Base-by-base conservation (phyloP, 2,888 invertebrate species). In the Latheticus oryzae region DNA sequence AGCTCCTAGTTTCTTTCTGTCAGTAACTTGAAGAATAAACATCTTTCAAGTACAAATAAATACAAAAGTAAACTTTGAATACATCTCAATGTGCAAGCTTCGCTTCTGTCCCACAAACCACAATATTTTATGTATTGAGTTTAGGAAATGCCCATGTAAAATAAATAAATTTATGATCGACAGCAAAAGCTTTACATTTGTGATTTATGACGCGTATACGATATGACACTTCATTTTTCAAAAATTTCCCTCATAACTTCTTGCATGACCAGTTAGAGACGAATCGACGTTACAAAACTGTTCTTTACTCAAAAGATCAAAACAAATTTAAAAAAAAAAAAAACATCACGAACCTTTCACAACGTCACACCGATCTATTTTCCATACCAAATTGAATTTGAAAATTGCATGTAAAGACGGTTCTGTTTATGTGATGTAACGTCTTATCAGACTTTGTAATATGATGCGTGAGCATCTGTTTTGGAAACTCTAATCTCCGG, bases 381-480 rank as follows among this genome's bases (percentile, higher is more conserved):
- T 32, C 32, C 32, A 32, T 32, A 15, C 13, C 32, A 32, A 32
- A 32, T 32, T 32, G 32, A 32, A 32, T 32, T 32, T 32, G 16
- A 32, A 32, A 13, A 32, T 32, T 32, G 32, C 16, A 32, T 32
- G 16, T 16, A 32, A 32, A 32, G 32, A 7, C 2, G 32, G 13
- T n/a, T 5, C 32, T 16, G 32, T 13, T 16, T 7, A 21, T 21
- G 7, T 7, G 7, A 21, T 21, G 13, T 28, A 28, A 28, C 12
- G 8, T 32, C 16, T 32, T 32, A 32, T 4, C 32, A 32, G 32
- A 32, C 11, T 28, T 28, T 32, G 32, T 13, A 32, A 32, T 32
- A 32, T 13, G 15, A 16, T 32, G 32, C 12, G 32, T 32, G 32
- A 32, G 32, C 32, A 32, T 32, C 32, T 32, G 32, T 32, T 32